Evolutionary conservation across 1,140 invertebrate species (phyloP).

Genomic region (Arion vulgaris): DNA sequence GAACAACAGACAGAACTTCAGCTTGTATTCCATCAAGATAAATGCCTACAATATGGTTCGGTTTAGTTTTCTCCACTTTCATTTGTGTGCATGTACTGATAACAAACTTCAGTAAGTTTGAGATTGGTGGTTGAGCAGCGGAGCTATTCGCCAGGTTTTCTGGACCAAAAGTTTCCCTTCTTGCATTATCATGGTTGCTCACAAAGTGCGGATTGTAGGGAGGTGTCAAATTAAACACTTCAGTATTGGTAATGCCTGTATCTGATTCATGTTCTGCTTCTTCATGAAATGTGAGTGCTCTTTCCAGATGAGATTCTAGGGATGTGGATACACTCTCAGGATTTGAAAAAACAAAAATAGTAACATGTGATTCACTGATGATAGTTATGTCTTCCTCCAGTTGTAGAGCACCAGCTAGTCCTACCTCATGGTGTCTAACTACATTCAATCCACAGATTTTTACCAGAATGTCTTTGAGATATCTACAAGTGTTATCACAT

Average conservation of each 20-base stretch:
- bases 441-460: background rate
- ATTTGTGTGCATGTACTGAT: background rate
- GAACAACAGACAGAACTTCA: background rate
- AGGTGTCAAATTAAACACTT: too few species aligned
- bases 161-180: background rate
- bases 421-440: background rate
- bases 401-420: background rate
- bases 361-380: background rate
- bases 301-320: background rate
- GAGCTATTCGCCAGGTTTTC: background rate
- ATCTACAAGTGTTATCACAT: background rate
- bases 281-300: background rate
- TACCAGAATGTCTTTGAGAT: background rate
- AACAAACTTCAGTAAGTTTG: background rate
- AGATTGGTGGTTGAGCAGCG: background rate
- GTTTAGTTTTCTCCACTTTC: background rate
- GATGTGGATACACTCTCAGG: background rate
- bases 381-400: background rate
- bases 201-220: background rate
- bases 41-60: background rate
- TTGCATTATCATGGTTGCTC: background rate
- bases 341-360: background rate
- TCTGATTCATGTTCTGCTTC: background rate
- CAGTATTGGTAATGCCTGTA: background rate
- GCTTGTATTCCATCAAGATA: background rate